Percentiles rank a stretch among this genome's conserved stretches.
These are phyloP conservation scores for Macrotrachela quadricornifera DNA, from an alignment of 1,140 invertebrate genomes.

Conservation along the genomic window DNA sequence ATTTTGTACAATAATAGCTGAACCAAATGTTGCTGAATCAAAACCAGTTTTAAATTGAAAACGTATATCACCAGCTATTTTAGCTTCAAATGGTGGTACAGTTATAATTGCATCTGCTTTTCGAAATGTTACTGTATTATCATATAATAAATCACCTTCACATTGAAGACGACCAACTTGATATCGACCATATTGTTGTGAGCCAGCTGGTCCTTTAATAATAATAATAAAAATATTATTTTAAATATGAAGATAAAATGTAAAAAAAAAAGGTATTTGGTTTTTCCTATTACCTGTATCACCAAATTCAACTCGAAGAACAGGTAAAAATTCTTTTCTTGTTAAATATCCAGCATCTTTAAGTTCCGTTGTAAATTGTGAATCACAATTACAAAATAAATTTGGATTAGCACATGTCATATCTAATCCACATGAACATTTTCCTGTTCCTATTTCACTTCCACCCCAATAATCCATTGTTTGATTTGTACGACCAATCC, in stretches of 20 bases:
- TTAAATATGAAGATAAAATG: no score
- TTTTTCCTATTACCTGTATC: no score
- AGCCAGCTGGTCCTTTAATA: no score
- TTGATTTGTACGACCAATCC: constrained; percentile 34
- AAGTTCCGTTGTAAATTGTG: no score
- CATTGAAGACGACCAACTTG: constrained; percentile 66
- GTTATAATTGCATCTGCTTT: constrained; percentile 66
- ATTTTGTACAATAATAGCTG: constrained; percentile 64
- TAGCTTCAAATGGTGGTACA: constrained; percentile 58
- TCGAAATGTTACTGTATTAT: constrained; percentile 81
- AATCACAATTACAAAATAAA: constrained; percentile 83
- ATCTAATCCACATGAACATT: constrained; percentile 73
- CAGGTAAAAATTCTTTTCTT: no score
- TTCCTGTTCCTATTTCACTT: constrained; percentile 62
- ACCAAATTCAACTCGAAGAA: no score
- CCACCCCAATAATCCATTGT: constrained; percentile 90
- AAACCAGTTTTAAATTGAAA: constrained; percentile 84
- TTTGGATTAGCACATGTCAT: constrained; percentile 54
- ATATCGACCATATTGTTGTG: constrained; percentile 33
- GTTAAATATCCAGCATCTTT: no score
- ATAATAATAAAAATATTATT: no score
- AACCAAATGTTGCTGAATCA: constrained; percentile 34
- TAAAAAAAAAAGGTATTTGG: no score
- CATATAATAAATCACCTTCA: constrained; percentile 73
- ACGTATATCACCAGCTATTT: constrained; percentile 81